Percentiles rank a stretch among this genome's conserved stretches.
Evolutionary conservation across 2,888 invertebrate genomes (phyloP).

Genomic region (Hemithea aestivaria): DNA sequence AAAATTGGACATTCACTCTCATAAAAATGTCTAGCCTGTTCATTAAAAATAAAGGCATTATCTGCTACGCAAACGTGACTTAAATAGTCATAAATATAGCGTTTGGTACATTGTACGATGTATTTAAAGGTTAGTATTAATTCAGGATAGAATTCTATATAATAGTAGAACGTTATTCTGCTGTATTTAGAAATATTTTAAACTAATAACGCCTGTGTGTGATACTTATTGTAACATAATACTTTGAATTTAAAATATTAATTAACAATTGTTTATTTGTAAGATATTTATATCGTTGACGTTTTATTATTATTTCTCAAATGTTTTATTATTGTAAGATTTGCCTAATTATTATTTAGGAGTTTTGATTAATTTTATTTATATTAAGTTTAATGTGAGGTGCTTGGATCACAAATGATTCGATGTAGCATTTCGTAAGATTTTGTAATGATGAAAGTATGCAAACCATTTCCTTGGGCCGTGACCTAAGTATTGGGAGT

Average conservation of each 20-base stretch:
- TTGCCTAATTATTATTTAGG: conserved; percentile 29
- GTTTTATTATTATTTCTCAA: conserved; percentile 26
- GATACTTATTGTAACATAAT: conserved; percentile 8
- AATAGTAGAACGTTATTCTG: not conserved
- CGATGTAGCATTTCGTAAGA: conserved; percentile 2
- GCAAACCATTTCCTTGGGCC: too few species aligned
- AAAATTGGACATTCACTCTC: too few species aligned
- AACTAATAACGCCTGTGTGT: conserved; percentile 6
- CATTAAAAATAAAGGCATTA: too few species aligned
- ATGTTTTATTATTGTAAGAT: conserved; percentile 24
- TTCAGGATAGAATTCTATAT: too few species aligned
- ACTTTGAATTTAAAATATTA: conserved; percentile 16
- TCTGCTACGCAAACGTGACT: conserved; percentile 9
- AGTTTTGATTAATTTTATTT: conserved; percentile 30
- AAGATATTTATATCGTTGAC: conserved; percentile 30
- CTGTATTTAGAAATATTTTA: conserved; percentile 1
- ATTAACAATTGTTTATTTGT: conserved; percentile 15
- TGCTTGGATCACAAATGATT: conserved; percentile 16
- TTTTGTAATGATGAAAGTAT: not conserved
- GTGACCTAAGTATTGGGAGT: too few species aligned
- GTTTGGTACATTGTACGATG: too few species aligned
- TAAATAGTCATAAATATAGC: conserved; percentile 1
- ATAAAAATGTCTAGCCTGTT: too few species aligned
- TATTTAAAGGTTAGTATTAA: too few species aligned
- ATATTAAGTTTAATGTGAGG: conserved; percentile 23